Base-by-base conservation (phyloP, 2,888 invertebrate genomes). In the Chloromyia formosa region DNA sequence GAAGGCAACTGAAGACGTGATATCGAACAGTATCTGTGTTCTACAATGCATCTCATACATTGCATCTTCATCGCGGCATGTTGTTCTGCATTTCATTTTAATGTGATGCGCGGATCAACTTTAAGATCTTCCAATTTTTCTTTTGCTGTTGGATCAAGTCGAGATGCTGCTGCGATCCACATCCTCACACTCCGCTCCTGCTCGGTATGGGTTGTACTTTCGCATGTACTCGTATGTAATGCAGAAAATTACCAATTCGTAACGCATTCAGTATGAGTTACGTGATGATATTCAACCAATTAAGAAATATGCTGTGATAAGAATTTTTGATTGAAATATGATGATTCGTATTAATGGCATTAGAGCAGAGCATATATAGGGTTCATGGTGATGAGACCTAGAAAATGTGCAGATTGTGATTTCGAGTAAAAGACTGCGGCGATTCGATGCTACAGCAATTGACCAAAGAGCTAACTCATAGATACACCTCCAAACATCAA, bases 211-310 rank as follows among this genome's bases (percentile, higher is more conserved):
- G n/a, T 35, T 20, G 16, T 12, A 20, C 18, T 22, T 49, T 42
- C 42, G 49, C 27, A 14, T n/a, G n/a, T n/a, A n/a, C n/a, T n/a
- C 42, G 18, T 49, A 71, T 60, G 73, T 58, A 61, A 40, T 49
- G 64, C 73, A 61, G 73, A 73, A 73, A 64, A 73, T 73, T 73
- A 76, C 45, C 72, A 68, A 76, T 76, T 76, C 73, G 76, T 68
- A 74, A 76, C 76, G 74, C 74, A 74, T 66, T 75, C 74, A 68
- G 73, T 58, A 60, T 35, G 66, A 35, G 60, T 72, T 72, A 76
- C 76, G 76, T 76, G 76, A 74, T 66, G 76, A 76, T 74, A 76
- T 76, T 76, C 74, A 62, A 62, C 62, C 54, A 73, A 73, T 73
- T 73, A 73, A 71, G 71, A 71, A 71, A 71, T 71, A 10, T 71